Base-by-base conservation (phyloP, 1,140 invertebrate species). In the Papilio polytes region DNA sequence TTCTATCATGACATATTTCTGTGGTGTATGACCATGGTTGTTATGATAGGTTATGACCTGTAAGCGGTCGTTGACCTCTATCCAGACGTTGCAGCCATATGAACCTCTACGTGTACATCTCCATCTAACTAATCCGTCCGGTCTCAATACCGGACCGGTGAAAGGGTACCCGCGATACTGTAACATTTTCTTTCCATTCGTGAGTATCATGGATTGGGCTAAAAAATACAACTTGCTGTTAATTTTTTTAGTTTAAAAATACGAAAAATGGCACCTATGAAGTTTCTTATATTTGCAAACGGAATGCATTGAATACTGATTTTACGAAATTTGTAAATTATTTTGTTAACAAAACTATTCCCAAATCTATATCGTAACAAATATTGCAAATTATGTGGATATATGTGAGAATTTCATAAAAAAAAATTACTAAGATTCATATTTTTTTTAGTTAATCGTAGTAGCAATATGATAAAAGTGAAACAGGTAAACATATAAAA, bases 91-190 rank as follows among this genome's bases (percentile, higher is more conserved):
- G 76, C 85, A 85, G 15, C 83, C 74, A n/a, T 66, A 77, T 0
- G 74, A 13, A 2, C 83, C 85, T 13, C 85, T 72, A 3, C 77
- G 81, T 2, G 85, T 86, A 41, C 85, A 86, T 10, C 78, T 63
- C 85, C 85, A 86, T 53, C 78, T 81, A 15, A 63, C 66, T 12
- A 81, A 20, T 2, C 74, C 66, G 41, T 48, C 66, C 13, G 44
- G 22, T 77, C 78, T 26, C 79, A 70, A 2, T 51, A 13, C 48
- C 8, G 85, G 80, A 18, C 53, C 15, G n/a, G 82, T 84, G 63
- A 86, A 86, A 7, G 83, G 84, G 18, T 84, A 86, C 6, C 83
- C 83, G 3, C 77, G 59, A 18, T 66, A 84, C 80, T 83, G 80
- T 13, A 86, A 74, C 36, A 84, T 76, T 12, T 41, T 36, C 51